phyloP scores from a whole-genome alignment of 2,888 invertebrate species.

The Chrysodeixis includens region DNA sequence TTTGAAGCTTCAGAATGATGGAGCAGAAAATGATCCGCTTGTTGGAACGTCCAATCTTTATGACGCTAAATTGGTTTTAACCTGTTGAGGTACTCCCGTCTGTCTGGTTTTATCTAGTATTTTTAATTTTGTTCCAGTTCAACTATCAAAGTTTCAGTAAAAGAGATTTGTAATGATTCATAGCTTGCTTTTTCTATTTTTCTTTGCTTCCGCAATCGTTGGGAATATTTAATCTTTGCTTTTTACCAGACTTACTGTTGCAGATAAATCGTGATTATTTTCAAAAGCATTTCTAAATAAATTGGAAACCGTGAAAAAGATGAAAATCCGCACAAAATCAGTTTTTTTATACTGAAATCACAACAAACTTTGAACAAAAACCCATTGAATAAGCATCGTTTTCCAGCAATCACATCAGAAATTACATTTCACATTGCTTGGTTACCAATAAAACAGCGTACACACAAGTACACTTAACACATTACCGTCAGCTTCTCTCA shows the following conservation, averaged over 20 bases:
- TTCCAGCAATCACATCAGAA: neutral
- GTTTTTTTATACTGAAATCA: neutral
- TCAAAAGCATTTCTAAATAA: no score
- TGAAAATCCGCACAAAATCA: neutral
- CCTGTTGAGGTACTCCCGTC: constrained; percentile 64
- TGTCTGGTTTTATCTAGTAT: constrained; percentile 19
- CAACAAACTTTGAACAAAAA: neutral
- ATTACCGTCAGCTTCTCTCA: constrained; percentile 24
- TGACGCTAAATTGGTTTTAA: constrained; percentile 67
- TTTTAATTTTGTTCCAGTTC: constrained; percentile 1
- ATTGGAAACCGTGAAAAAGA: neutral
- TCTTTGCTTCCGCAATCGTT: no score
- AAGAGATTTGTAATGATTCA: no score
- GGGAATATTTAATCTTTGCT: no score
- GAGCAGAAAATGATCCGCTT: constrained; percentile 73
- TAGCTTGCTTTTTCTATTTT: no score
- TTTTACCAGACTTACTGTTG: no score
- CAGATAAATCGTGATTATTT: no score
- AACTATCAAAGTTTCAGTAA: neutral
- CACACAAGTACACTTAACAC: constrained; percentile 36
- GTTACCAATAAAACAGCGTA: constrained; percentile 19
- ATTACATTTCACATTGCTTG: constrained; percentile 9
- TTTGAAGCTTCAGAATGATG: constrained; percentile 72
- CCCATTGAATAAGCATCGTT: neutral
- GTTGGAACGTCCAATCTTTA: constrained; percentile 65